These are phyloP conservation scores for Nannoperca obscura DNA, from an alignment of 2,797 vertebrate species.

Conservation along the genomic window DNA sequence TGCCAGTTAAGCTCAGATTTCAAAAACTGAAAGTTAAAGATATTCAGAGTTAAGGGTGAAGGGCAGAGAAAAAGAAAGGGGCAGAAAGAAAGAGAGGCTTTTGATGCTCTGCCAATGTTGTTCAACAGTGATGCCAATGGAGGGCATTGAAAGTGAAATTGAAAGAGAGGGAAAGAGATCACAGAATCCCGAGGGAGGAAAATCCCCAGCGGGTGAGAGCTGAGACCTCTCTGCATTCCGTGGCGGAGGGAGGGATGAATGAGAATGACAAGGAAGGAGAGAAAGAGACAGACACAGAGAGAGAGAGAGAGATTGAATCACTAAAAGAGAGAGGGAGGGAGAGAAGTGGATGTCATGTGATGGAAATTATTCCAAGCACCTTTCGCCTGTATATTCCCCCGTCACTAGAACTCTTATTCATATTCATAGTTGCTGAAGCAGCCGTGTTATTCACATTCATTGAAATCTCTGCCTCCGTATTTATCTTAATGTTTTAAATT, in stretches of 20 bases:
- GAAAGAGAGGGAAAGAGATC: constrained; percentile 63
- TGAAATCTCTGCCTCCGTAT: constrained; percentile 27
- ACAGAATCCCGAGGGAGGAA: constrained; percentile 64
- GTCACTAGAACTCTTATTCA: constrained; percentile 46
- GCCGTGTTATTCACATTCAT: constrained; percentile 44
- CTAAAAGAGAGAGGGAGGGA: constrained; percentile 14
- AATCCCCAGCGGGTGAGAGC: constrained; percentile 61
- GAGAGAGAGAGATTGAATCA: constrained; percentile 23
- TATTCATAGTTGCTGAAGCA: constrained; percentile 48
- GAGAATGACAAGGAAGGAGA: constrained; percentile 33
- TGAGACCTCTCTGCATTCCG: constrained; percentile 59
- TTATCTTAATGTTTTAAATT: constrained; percentile 50
- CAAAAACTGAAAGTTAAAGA: constrained; percentile 19
- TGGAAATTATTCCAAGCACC: constrained; percentile 51
- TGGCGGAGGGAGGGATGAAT: constrained; percentile 34
- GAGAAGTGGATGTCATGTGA: constrained; percentile 52
- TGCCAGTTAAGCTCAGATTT: constrained; percentile 21
- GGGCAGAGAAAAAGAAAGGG: constrained; percentile 31
- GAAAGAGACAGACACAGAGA: constrained; percentile 9
- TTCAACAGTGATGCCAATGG: constrained; percentile 57
- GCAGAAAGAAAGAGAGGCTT: constrained; percentile 33
- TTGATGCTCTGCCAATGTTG: constrained; percentile 68
- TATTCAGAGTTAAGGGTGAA: constrained; percentile 41
- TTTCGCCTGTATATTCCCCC: constrained; percentile 43
- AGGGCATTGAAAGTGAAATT: constrained; percentile 68